Evolutionary conservation across 1,140 invertebrate genomes (phyloP).

Genomic region (Danaus melanippus): DNA sequence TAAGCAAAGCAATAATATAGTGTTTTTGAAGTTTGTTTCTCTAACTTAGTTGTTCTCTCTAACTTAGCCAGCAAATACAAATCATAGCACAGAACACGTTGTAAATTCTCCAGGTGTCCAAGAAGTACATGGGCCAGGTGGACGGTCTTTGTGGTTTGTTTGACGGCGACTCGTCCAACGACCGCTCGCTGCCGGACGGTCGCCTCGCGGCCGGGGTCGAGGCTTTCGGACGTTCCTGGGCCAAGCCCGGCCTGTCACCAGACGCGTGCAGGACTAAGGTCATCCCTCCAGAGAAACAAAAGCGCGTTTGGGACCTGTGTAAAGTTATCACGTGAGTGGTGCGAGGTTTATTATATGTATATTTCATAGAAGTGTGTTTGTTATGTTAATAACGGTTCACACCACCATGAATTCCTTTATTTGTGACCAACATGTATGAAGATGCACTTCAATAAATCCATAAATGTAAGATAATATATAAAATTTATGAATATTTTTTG

Average conservation of each 20-base stretch:
- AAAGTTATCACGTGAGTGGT: constrained; percentile 48
- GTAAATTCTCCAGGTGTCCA: constrained; percentile 45
- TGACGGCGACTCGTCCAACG: constrained; percentile 77
- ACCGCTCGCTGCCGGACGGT: constrained; percentile 80
- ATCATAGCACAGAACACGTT: not conserved
- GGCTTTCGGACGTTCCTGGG: constrained; percentile 85
- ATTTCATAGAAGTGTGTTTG: no score
- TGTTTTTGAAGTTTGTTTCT: no score
- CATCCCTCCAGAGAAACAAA: constrained; percentile 74
- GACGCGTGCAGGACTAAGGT: constrained; percentile 72
- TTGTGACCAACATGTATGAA: no score
- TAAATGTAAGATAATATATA: no score
- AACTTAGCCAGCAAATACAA: not conserved
- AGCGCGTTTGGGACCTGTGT: constrained; percentile 71
- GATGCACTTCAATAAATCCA: no score
- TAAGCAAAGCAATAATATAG: no score
- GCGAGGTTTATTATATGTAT: not conserved
- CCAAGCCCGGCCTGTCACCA: constrained; percentile 71
- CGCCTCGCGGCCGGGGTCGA: constrained; percentile 73
- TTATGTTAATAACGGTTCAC: no score
- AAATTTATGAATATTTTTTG: no score
- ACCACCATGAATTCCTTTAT: no score
- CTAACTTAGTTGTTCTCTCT: no score
- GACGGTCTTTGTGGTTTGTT: constrained; percentile 87
- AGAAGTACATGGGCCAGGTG: constrained; percentile 74